phyloP scores from a whole-genome alignment of 2,888 invertebrate genomes.

The Chrysolina americana region DNA sequence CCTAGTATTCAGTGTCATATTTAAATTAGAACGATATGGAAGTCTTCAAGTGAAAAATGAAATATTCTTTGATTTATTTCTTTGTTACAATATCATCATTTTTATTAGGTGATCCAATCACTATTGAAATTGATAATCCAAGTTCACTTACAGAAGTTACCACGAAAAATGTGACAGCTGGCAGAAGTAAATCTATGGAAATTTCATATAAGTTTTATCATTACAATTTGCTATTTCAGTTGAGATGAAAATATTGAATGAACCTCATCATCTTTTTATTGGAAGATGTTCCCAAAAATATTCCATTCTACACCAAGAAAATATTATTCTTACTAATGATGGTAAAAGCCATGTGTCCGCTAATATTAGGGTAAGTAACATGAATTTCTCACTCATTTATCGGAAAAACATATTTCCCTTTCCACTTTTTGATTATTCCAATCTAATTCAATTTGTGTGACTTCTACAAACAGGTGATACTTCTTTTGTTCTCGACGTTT shows the following conservation, averaged over 20 bases:
- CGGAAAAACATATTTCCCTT: too few species aligned
- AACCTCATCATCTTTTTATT: conserved; percentile 65
- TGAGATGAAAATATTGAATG: conserved; percentile 60
- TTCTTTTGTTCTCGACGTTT: too few species aligned
- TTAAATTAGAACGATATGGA: conserved; percentile 7
- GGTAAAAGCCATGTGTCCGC: conserved; percentile 67
- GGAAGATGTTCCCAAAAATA: conserved; percentile 64
- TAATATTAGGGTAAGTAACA: conserved; percentile 61
- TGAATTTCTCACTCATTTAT: neutral
- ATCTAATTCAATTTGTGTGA: too few species aligned
- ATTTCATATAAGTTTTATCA: neutral
- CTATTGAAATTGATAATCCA: conserved; percentile 41
- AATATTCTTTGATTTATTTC: neutral
- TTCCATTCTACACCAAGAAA: conserved; percentile 65
- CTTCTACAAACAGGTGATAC: too few species aligned
- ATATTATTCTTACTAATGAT: conserved; percentile 67
- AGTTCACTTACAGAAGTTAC: conserved; percentile 41
- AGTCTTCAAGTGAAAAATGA: conserved; percentile 5
- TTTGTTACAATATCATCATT: neutral
- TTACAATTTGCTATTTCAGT: conserved; percentile 57
- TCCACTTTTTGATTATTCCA: too few species aligned
- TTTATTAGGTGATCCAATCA: conserved; percentile 26
- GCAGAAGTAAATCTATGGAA: conserved; percentile 42
- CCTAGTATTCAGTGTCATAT: neutral
- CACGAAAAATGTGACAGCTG: conserved; percentile 47